Evolutionary conservation across 2,113 vertebrate genomes (phyloP), one percentile per base, ranked within the genome.

Genomic region (Phalacrocorax carbo): DNA sequence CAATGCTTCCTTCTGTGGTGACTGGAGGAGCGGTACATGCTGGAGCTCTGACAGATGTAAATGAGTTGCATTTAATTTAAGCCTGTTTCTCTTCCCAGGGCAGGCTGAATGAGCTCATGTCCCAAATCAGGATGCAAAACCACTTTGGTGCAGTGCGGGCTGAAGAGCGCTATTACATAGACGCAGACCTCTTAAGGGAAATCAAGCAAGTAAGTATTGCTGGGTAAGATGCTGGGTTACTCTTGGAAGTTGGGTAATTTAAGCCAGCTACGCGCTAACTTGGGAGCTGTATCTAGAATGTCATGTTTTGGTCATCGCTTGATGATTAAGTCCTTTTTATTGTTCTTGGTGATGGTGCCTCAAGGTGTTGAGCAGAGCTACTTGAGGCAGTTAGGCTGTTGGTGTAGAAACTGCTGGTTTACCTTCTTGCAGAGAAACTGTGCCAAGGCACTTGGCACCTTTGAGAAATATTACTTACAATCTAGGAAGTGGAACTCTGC

Each of bases 81-180:
- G 42, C 27, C 72, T 93, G 27, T 94, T 64, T 76, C 30, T 93
- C 21, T 92, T 96, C 22, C 86, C 94, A 99, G 99, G 99, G 99
- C n/a, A 98, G 99, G 20, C 96, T 99, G 94, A 99, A 99, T 82
- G 99, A 99, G 95, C 97, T 99, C 55, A 99, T 99, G 99, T 99
- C 99, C 76, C 99, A 99, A 86, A 99, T 99, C 95, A 98, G 99
- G 64, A 99, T 99, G 99, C 99, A 99, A 97, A 99, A 99, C 94
- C 99, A 99, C 87, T 99, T 99, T 62, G 99, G 99, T 78, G 98
- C 99, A 6, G 99, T 99, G 79, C 98, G 98, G 78, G 98, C 99
- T 10, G 99, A 99, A 68, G 99, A 99, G 89, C 99, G 98, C 18
- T 99, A 99, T 71, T 99, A 98, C 34, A 98, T 99, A 7, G 99